Conservation (phyloP, 2,888 invertebrate species). For the Pristionchus arcanus region DNA sequence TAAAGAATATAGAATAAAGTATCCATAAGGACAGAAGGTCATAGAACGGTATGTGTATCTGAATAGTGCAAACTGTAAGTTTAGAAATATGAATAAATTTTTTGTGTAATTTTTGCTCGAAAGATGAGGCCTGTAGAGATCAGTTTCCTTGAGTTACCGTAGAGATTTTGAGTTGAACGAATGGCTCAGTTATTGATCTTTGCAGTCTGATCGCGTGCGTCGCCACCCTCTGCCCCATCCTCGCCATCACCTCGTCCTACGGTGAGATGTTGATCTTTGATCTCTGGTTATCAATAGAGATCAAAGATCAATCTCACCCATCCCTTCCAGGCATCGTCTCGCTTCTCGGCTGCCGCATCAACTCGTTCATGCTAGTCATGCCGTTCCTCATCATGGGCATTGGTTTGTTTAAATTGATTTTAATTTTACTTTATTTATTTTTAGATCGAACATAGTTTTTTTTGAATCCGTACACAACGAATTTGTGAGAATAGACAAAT, state of each 20-base stretch:
- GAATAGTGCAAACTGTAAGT: too few species aligned
- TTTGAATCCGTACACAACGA: too few species aligned
- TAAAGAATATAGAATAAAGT: background rate
- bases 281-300: constrained; percentile 65
- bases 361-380: constrained; percentile 78
- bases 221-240: constrained; percentile 73
- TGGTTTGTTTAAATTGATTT: constrained; percentile 61
- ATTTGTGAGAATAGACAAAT: too few species aligned
- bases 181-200: too few species aligned
- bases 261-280: constrained; percentile 52
- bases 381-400: constrained; percentile 79
- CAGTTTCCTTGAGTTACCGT: background rate
- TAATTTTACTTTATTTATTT: background rate
- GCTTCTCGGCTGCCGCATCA: constrained; percentile 67
- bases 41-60: too few species aligned
- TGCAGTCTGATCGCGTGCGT: constrained; percentile 61
- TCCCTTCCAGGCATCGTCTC: constrained; percentile 59
- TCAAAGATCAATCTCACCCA: background rate
- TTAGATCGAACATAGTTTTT: background rate
- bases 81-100: too few species aligned
- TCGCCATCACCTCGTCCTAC: constrained; percentile 76
- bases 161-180: too few species aligned
- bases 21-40: too few species aligned
- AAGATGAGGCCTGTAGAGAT: too few species aligned
- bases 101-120: too few species aligned